A percentile compares a stretch with the other conserved stretches of the same genome.
Conservation (phyloP, 2,888 invertebrate species). For the Eupithecia subumbrata region DNA sequence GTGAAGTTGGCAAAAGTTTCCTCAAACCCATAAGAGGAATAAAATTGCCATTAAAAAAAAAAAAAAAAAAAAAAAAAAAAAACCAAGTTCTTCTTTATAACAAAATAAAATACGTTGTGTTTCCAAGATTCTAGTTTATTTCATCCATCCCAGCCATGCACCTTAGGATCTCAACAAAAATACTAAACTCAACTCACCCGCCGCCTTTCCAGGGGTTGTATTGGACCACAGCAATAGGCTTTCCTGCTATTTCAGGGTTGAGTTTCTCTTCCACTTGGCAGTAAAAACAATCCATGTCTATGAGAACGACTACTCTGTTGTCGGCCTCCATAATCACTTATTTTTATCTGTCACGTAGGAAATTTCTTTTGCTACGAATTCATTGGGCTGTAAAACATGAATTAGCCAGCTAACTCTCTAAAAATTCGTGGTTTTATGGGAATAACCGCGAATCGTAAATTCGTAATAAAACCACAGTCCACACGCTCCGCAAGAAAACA, state of each 20-base stretch:
- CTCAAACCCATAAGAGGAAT: too few relatives aligned
- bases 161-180: too few relatives aligned
- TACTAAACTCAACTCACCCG: too few relatives aligned
- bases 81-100: too few relatives aligned
- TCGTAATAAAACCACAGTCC: not conserved
- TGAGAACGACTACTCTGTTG: constrained; percentile 90
- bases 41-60: too few relatives aligned
- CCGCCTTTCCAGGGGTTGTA: constrained; percentile 97
- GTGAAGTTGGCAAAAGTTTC: too few relatives aligned
- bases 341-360: not conserved
- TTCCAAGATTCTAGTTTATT: too few relatives aligned
- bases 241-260: constrained; percentile 91
- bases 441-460: not conserved
- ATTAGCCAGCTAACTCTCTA: not conserved
- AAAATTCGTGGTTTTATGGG: not conserved
- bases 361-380: not conserved
- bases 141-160: too few relatives aligned
- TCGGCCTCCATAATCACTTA: constrained; percentile 70
- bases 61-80: too few relatives aligned
- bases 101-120: too few relatives aligned
- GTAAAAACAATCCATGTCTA: constrained; percentile 99
- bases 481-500: not conserved
- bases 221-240: constrained; percentile 98
- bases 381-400: not conserved
- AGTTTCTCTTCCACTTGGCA: constrained; percentile 98